Evolutionary conservation across 2,113 vertebrate genomes (phyloP), one percentile per base, ranked within the genome.

Genomic region (Sinosuthora webbiana): DNA sequence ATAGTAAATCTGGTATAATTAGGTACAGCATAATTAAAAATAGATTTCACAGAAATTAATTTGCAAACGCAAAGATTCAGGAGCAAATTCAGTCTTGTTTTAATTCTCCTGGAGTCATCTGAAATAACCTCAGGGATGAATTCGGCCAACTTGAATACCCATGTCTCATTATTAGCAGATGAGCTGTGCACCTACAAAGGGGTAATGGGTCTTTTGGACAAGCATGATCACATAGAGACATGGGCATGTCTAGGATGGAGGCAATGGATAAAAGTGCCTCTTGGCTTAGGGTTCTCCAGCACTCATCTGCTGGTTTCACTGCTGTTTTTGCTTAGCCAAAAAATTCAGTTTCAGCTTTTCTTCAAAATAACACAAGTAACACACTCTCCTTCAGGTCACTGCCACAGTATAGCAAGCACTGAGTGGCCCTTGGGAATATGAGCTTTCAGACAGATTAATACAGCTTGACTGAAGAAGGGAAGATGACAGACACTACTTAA

Each of bases 391-490:
- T 75, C 95, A 93, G 95, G 92, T 95, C 95, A 93, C 44, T 96
- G 93, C 90, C 73, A 80, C 68, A 49, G 64, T 27, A 75, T 11
- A 79, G 70, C 62, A 84, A 93, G 93, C 0, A 0, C 68, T 27
- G 42, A 31, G 56, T 75, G 73, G 86, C 95, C 90, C 69, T 69
- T 84, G 90, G 93, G 96, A 96, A 94, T 49, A 24, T 30, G 65
- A 93, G 95, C 88, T 97, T 96, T 94, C 94, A 97, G 93, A 96
- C 96, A 96, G 85, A 97, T 97, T 97, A 97, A 83, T 95, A 89
- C 80, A 96, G 92, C 95, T 91, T 93, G 86, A 92, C 88, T 95
- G 95, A 83, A 96, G 92, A 67, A 75, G 53, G 33, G 47, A 83
- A 81, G 49, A 94, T 16, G 53, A 83, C 91, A 97, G 94, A 92